phyloP scores from a whole-genome alignment of 23 tunicate species.

The Trididemnum clinides region DNA sequence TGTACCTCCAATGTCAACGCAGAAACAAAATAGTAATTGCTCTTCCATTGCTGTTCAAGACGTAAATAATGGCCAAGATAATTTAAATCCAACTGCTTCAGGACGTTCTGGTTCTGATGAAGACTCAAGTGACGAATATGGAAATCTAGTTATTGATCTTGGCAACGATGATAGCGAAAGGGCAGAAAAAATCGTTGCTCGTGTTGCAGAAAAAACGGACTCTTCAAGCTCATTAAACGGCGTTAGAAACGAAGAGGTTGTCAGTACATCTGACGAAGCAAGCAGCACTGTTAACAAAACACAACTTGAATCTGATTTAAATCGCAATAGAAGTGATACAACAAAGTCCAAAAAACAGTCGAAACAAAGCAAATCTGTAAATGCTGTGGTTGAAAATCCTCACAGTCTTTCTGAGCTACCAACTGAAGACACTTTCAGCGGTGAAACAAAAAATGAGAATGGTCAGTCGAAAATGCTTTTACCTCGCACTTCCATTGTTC shows the following conservation, averaged over 20 bases:
- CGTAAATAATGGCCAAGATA: neutral
- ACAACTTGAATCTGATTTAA: neutral
- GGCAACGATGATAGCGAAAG: constrained; percentile 44
- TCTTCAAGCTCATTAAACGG: too few relatives aligned
- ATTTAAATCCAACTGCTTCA: neutral
- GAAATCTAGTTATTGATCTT: constrained; percentile 40
- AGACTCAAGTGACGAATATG: constrained; percentile 33
- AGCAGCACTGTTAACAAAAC: neutral
- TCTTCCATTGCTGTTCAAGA: neutral
- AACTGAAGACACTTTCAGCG: too few relatives aligned
- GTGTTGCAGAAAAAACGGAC: too few relatives aligned
- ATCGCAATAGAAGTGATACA: neutral
- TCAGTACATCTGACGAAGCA: neutral
- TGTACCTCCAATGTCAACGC: too few relatives aligned
- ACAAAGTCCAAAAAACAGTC: neutral
- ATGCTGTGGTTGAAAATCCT: too few relatives aligned
- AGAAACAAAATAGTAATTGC: neutral
- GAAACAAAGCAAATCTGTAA: neutral
- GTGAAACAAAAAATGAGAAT: too few relatives aligned
- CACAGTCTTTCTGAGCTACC: too few relatives aligned
- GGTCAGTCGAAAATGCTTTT: too few relatives aligned
- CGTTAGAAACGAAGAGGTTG: too few relatives aligned
- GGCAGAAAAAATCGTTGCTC: neutral
- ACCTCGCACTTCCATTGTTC: too few relatives aligned
- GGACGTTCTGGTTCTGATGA: constrained; percentile 12